Conservation (phyloP, 2,113 vertebrate species). For the Ciconia maguari region DNA sequence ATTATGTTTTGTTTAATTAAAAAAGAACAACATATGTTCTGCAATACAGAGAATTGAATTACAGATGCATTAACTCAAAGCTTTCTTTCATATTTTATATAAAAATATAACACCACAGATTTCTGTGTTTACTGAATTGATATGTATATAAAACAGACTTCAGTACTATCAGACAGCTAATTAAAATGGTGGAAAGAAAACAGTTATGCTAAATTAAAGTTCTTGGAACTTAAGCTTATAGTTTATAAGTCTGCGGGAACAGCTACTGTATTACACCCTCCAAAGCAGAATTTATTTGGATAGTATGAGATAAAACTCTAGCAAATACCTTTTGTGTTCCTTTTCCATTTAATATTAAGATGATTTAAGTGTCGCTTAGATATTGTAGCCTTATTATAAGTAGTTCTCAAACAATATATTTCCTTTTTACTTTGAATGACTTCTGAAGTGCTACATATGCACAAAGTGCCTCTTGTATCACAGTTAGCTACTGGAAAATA, state of each 20-base stretch:
- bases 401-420: not conserved
- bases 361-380: not conserved
- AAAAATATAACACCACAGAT: constrained; percentile 64
- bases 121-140: constrained; percentile 65
- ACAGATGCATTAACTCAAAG: constrained; percentile 65
- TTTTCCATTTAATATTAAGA: not conserved
- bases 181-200: constrained; percentile 60
- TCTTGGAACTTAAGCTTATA: not conserved
- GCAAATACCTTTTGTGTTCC: not conserved
- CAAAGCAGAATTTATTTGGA: not conserved
- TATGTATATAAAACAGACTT: constrained; percentile 65
- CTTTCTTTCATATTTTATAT: constrained; percentile 65
- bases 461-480: not conserved
- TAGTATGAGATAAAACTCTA: not conserved
- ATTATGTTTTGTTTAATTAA: constrained; percentile 32
- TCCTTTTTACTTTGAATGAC: not conserved
- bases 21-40: constrained; percentile 59
- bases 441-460: not conserved
- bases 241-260: not conserved
- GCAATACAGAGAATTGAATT: constrained; percentile 6
- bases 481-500: not conserved
- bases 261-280: not conserved
- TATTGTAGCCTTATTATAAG: not conserved
- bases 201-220: constrained; percentile 29
- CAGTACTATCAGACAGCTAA: constrained; percentile 53